These are phyloP conservation scores for Orbicella faveolata DNA, from an alignment of 64 coral and sea anemone species.

Conservation along the genomic window DNA sequence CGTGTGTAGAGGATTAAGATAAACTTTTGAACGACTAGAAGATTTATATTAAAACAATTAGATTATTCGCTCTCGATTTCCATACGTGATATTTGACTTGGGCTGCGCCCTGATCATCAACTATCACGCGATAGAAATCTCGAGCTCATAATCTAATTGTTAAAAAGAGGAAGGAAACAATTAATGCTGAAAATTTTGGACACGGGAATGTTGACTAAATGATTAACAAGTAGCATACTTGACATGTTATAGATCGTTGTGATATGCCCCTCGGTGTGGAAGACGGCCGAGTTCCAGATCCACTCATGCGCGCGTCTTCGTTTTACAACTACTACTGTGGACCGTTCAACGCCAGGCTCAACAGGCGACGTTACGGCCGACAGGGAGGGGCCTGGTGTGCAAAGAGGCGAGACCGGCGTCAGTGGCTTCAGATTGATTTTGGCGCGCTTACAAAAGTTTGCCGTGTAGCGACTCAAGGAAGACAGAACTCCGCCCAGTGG, in stretches of 20 bases:
- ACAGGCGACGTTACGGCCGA: constrained; percentile 21
- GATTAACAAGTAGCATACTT: neutral
- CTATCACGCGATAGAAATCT: too few species aligned
- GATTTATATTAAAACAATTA: too few species aligned
- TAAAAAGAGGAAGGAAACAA: too few species aligned
- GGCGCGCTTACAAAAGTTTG: constrained; percentile 64
- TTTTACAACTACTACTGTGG: constrained; percentile 32
- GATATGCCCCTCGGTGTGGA: constrained; percentile 63
- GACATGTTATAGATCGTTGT: constrained; percentile 41
- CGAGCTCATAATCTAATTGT: too few species aligned
- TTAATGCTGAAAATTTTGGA: neutral
- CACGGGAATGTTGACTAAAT: neutral
- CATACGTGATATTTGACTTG: too few species aligned
- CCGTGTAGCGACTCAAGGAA: constrained; percentile 74
- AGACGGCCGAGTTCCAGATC: constrained; percentile 50
- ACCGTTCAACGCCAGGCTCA: constrained; percentile 43
- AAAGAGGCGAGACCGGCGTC: constrained; percentile 35
- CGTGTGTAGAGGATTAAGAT: too few species aligned
- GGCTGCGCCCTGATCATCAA: too few species aligned
- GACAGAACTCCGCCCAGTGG: constrained; percentile 80
- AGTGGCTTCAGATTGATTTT: constrained; percentile 87
- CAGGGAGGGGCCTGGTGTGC: constrained; percentile 61
- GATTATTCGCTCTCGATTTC: too few species aligned
- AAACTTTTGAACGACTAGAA: too few species aligned
- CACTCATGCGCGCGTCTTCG: constrained; percentile 31